These are phyloP conservation scores for Planococcus citri DNA, from an alignment of 1,140 invertebrate species.

Conservation along the genomic window DNA sequence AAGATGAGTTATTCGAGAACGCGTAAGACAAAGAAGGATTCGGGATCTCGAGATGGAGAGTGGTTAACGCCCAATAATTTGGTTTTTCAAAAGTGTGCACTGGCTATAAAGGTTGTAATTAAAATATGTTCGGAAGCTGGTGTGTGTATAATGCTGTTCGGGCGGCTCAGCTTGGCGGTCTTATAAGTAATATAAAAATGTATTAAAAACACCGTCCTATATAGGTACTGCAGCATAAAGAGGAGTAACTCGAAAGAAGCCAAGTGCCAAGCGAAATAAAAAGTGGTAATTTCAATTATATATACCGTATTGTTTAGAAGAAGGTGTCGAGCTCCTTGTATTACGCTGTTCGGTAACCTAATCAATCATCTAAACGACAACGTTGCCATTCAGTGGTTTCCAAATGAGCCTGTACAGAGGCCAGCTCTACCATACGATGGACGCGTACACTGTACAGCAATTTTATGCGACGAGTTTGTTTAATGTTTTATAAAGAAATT, in stretches of 20 bases:
- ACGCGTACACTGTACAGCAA: no score
- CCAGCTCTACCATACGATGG: no score
- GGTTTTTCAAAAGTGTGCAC: background rate
- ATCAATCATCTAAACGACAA: conserved; percentile 17
- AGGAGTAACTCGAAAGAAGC: background rate
- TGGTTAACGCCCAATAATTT: conserved; percentile 9
- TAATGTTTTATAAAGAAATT: conserved; percentile 8
- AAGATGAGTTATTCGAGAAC: background rate
- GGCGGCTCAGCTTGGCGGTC: background rate
- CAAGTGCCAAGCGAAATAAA: conserved; percentile 16
- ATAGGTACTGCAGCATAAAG: background rate
- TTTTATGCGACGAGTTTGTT: conserved; percentile 3
- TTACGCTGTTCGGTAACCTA: conserved; percentile 15
- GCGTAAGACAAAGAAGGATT: background rate
- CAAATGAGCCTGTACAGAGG: no score
- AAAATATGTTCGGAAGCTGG: conserved; percentile 12
- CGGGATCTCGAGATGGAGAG: background rate
- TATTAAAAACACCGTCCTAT: background rate
- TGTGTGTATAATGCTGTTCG: background rate
- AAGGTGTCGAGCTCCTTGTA: conserved; percentile 17
- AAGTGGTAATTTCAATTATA: conserved; percentile 20
- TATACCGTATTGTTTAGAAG: background rate
- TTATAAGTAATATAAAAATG: background rate
- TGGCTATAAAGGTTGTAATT: conserved; percentile 12
- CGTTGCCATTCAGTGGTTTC: conserved; percentile 16